A percentile compares a stretch with the other conserved stretches of the same genome.
These are phyloP conservation scores for Myathropa florea DNA, from an alignment of 2,888 invertebrate species.

Conservation along the genomic window DNA sequence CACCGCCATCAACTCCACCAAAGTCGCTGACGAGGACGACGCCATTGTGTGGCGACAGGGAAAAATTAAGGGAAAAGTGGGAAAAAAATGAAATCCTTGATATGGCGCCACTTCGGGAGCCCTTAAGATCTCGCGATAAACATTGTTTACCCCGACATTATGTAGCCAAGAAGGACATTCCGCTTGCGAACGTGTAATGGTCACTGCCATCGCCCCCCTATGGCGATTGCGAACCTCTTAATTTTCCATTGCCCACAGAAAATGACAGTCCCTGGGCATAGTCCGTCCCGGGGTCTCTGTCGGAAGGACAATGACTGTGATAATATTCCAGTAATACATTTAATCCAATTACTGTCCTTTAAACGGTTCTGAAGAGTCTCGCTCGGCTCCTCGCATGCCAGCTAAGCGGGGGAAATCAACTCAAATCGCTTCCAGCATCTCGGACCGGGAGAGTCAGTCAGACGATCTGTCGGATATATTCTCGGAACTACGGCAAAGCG, in stretches of 20 bases:
- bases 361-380: neutral
- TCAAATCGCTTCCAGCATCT: constrained; percentile 25
- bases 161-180: constrained; percentile 55
- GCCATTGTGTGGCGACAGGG: constrained; percentile 50
- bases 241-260: constrained; percentile 7
- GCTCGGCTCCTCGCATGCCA: neutral
- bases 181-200: constrained; percentile 36
- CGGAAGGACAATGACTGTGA: constrained; percentile 14
- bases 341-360: constrained; percentile 34
- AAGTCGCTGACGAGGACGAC: constrained; percentile 15
- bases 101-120: constrained; percentile 59
- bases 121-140: constrained; percentile 63
- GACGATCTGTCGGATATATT: constrained; percentile 13
- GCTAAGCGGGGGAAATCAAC: constrained; percentile 11
- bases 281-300: neutral
- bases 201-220: neutral
- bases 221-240: constrained; percentile 16
- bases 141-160: constrained; percentile 55
- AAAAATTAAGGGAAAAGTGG: constrained; percentile 17
- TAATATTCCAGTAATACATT: constrained; percentile 44
- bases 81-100: constrained; percentile 6
- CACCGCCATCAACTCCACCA: constrained; percentile 17
- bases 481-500: constrained; percentile 17
- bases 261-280: neutral
- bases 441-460: neutral